Conservation (phyloP, 2,888 invertebrate species). For the Aelia acuminata region DNA sequence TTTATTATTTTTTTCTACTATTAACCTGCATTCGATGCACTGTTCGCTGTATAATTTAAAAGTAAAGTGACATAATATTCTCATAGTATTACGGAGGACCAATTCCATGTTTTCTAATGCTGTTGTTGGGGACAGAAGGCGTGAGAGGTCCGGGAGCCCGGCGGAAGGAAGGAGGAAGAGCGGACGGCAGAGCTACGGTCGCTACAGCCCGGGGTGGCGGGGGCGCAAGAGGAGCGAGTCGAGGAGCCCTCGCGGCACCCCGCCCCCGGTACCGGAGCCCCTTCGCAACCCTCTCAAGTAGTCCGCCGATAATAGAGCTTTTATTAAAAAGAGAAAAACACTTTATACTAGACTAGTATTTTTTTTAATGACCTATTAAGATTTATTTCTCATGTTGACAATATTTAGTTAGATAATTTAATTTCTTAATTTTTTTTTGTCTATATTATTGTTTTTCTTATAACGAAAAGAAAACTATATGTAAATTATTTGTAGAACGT, state of each 20-base stretch:
- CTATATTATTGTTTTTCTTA: neutral
- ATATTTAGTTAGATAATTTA: slow-evolving; percentile 2
- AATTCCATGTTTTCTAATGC: neutral
- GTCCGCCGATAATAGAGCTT: slow-evolving; percentile 3
- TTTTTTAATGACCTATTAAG: slow-evolving; percentile 19
- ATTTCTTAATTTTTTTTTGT: neutral
- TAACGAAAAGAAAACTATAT: neutral
- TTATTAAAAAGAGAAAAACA: slow-evolving; percentile 46
- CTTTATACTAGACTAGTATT: slow-evolving; percentile 34
- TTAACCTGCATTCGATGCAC: too few relatives aligned
- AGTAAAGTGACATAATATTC: too few relatives aligned
- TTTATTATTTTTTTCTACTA: too few relatives aligned
- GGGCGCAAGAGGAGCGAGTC: slow-evolving; percentile 11
- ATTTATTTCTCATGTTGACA: neutral
- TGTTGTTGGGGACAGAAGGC: neutral
- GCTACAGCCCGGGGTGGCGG: slow-evolving; percentile 50
- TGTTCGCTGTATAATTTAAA: too few relatives aligned
- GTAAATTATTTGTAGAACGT: slow-evolving; percentile 30
- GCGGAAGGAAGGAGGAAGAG: neutral
- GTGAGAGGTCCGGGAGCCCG: slow-evolving; percentile 51
- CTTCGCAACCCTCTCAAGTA: slow-evolving; percentile 25
- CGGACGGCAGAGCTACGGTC: slow-evolving; percentile 25
- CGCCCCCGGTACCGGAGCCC: neutral
- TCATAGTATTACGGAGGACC: neutral
- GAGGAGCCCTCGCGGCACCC: neutral